A percentile compares a stretch with the other conserved stretches of the same genome.
These are phyloP conservation scores for Flexamia atlantica DNA, from an alignment of 2,888 invertebrate species.

Conservation along the genomic window DNA sequence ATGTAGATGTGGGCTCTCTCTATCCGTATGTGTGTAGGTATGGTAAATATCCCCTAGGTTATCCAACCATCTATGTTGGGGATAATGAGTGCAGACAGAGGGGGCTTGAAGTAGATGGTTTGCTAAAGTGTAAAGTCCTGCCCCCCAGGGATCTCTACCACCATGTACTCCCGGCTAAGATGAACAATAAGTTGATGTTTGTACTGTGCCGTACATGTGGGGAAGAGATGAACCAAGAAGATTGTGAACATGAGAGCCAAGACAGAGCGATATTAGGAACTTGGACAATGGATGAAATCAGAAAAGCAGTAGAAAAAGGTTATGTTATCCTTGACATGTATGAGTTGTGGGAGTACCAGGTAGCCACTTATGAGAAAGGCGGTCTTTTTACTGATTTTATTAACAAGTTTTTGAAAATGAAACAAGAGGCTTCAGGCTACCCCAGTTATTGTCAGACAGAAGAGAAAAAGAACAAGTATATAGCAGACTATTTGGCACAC, in stretches of 20 bases:
- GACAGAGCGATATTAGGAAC: conserved; percentile 70
- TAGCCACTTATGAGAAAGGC: conserved; percentile 63
- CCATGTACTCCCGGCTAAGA: conserved; percentile 70
- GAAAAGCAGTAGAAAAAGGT: conserved; percentile 70
- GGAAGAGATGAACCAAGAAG: conserved; percentile 68
- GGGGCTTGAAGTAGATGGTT: conserved; percentile 42
- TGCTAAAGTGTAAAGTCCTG: conserved; percentile 51
- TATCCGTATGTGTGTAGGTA: conserved; percentile 54
- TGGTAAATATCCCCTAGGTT: conserved; percentile 50
- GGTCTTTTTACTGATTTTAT: conserved; percentile 68
- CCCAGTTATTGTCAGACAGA: conserved; percentile 32
- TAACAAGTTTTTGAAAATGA: conserved; percentile 65
- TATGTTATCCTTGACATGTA: conserved; percentile 70
- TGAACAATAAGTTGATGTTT: conserved; percentile 72
- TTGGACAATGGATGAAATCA: conserved; percentile 71
- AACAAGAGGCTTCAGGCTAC: conserved; percentile 50
- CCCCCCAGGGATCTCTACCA: conserved; percentile 61
- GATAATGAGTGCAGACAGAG: conserved; percentile 14
- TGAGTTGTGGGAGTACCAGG: conserved; percentile 71
- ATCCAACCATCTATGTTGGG: conserved; percentile 46
- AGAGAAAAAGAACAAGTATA: conserved; percentile 62
- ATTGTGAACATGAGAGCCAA: conserved; percentile 71
- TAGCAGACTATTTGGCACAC: conserved; percentile 60
- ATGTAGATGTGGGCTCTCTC: conserved; percentile 56
- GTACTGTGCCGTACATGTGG: conserved; percentile 72